A percentile compares a stretch with the other conserved stretches of the same genome.
phyloP scores from a whole-genome alignment of 2,888 invertebrate species.

The Oxyteleia sp. region DNA sequence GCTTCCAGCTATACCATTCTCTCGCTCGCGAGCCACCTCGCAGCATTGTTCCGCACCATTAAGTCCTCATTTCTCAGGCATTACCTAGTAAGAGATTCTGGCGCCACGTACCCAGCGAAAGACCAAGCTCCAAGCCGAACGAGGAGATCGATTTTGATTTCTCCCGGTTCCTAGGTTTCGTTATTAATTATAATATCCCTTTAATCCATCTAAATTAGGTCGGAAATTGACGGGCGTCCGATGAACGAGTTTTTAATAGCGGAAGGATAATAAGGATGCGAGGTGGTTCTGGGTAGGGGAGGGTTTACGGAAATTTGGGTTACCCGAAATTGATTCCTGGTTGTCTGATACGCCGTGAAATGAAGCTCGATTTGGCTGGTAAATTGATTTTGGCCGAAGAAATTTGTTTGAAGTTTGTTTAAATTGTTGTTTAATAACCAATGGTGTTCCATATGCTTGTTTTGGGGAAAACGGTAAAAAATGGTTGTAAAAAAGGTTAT shows the following conservation, averaged over 20 bases:
- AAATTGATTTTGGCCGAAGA: constrained; percentile 26
- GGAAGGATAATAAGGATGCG: constrained; percentile 11
- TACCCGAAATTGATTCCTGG: constrained; percentile 32
- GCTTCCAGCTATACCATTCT: constrained; percentile 80
- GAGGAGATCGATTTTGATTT: constrained; percentile 7
- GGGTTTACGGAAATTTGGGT: constrained; percentile 28
- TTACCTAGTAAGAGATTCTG: constrained; percentile 52
- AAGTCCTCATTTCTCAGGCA: constrained; percentile 52
- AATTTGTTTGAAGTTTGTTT: constrained; percentile 18
- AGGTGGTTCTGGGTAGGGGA: not conserved
- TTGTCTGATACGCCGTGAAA: constrained; percentile 41
- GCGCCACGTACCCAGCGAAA: constrained; percentile 38
- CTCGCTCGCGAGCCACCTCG: constrained; percentile 52
- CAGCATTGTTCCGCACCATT: constrained; percentile 63
- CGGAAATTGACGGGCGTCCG: constrained; percentile 39
- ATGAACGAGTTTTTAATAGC: constrained; percentile 25
- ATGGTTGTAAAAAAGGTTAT: not conserved
- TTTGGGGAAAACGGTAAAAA: constrained; percentile 6
- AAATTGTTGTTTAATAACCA: constrained; percentile 37
- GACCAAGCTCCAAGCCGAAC: constrained; percentile 9
- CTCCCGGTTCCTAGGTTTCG: not conserved
- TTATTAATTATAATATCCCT: constrained; percentile 22
- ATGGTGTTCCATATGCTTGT: constrained; percentile 23
- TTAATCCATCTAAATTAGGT: constrained; percentile 42
- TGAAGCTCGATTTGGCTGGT: constrained; percentile 33